phyloP scores from a whole-genome alignment of 2,113 vertebrate genomes.

The Galemys pyrenaicus region DNA sequence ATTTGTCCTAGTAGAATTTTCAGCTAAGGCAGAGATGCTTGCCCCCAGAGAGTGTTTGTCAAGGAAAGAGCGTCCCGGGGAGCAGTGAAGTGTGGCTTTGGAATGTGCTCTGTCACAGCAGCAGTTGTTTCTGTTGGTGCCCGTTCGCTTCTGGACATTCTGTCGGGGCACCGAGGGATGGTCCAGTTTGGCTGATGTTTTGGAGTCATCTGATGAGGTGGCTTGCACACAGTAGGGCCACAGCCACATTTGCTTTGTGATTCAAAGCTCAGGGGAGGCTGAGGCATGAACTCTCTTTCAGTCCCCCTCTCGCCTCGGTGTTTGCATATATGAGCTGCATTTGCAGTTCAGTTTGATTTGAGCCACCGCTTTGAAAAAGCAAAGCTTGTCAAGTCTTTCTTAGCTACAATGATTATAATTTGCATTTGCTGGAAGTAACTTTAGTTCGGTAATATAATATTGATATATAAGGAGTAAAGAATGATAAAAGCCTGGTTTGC shows the following conservation, averaged over 20 bases:
- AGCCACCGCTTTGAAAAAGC: constrained; percentile 24
- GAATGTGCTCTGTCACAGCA: not conserved
- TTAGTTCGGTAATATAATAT: not conserved
- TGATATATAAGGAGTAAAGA: not conserved
- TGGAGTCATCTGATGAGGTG: not conserved
- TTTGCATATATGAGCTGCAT: not conserved
- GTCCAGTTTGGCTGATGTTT: not conserved
- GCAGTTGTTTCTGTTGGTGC: not conserved
- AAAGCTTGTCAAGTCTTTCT: not conserved
- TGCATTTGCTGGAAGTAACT: not conserved
- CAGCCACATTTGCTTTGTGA: not conserved
- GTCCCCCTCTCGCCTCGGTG: not conserved
- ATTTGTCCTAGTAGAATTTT: not conserved
- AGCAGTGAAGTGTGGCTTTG: not conserved
- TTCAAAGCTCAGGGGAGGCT: not conserved
- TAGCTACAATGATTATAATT: not conserved
- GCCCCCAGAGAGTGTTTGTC: not conserved
- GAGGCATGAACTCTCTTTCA: not conserved
- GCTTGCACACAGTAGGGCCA: not conserved
- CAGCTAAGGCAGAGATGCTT: not conserved
- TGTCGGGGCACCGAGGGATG: not conserved
- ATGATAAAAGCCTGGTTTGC: not conserved
- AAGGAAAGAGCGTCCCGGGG: not conserved
- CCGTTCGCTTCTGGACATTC: not conserved
- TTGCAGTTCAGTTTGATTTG: constrained; percentile 4